Evolutionary conservation across 2,797 vertebrate species (phyloP).

Genomic region (Coregonus ussuriensis): DNA sequence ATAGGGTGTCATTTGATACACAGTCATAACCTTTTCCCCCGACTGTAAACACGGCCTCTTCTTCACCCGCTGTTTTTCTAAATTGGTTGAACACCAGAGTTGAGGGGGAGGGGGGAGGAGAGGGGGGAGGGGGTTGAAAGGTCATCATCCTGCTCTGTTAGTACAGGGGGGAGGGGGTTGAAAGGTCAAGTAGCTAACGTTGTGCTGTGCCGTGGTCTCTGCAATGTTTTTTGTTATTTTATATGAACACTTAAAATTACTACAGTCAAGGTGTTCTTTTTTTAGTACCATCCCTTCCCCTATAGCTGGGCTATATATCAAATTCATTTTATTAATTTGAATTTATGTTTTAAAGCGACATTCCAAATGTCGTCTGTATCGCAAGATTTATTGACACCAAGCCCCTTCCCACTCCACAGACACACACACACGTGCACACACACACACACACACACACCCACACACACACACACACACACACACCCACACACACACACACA

Average conservation of each 20-base stretch:
- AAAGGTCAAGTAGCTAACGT: slow-evolving; percentile 71
- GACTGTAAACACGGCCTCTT: slow-evolving; percentile 65
- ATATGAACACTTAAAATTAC: slow-evolving; percentile 65
- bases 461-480: too few species aligned
- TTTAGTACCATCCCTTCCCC: slow-evolving; percentile 10
- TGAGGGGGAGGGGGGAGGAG: slow-evolving; percentile 21
- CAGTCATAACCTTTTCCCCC: slow-evolving; percentile 59
- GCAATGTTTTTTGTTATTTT: slow-evolving; percentile 57
- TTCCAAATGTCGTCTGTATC: too few species aligned
- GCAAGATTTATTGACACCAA: too few species aligned
- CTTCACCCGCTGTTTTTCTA: slow-evolving; percentile 67
- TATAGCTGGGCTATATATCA: too few species aligned
- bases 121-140: slow-evolving; percentile 23
- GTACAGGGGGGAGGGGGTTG: slow-evolving; percentile 16
- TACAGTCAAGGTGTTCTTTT: slow-evolving; percentile 45
- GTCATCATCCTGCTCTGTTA: slow-evolving; percentile 46
- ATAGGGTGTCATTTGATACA: too few species aligned
- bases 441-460: too few species aligned
- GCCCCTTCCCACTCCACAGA: too few species aligned
- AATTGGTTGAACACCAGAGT: slow-evolving; percentile 61
- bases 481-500: too few species aligned
- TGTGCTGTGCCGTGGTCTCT: slow-evolving; percentile 1
- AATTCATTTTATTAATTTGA: too few species aligned
- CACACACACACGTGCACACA: too few species aligned
- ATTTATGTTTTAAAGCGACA: too few species aligned